Conservation (phyloP, 1,140 invertebrate genomes). For the Mercenaria mercenaria region DNA sequence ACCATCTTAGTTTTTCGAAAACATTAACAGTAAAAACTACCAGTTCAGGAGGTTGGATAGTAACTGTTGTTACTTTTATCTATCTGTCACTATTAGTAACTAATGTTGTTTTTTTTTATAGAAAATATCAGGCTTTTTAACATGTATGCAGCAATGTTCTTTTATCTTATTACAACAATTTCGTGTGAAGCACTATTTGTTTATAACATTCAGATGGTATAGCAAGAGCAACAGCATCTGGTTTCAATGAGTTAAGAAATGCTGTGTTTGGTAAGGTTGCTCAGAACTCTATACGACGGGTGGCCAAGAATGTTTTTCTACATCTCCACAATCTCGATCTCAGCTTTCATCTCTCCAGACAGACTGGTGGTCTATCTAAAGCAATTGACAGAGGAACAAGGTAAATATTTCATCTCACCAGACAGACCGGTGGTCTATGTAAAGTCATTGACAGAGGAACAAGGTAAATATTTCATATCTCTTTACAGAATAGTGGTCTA, state of each 20-base stretch:
- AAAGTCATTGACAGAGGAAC: slow-evolving; percentile 90
- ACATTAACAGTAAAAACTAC: no score
- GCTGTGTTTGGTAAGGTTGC: slow-evolving; percentile 99
- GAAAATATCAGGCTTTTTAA: no score
- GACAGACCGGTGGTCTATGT: slow-evolving; percentile 96
- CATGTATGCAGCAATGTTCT: no score
- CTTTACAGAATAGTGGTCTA: slow-evolving; percentile 96
- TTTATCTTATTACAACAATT: no score
- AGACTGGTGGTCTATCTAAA: slow-evolving; percentile 96
- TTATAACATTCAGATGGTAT: slow-evolving; percentile 92
- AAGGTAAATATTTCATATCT: slow-evolving; percentile 84
- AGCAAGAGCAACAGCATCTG: slow-evolving; percentile 94
- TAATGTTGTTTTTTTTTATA: no score
- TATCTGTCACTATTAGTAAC: no score
- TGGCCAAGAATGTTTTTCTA: slow-evolving; percentile 98
- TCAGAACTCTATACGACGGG: slow-evolving; percentile 97
- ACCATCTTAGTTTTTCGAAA: no score
- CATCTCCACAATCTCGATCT: slow-evolving; percentile 99
- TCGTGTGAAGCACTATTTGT: no score
- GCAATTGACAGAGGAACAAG: slow-evolving; percentile 88
- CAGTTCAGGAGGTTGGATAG: no score
- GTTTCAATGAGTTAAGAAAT: slow-evolving; percentile 98
- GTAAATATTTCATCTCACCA: slow-evolving; percentile 86
- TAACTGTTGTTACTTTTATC: no score
- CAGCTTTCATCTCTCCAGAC: slow-evolving; percentile 96